Evolutionary conservation across 2,888 invertebrate species (phyloP), one percentile per base, ranked within the genome.

Genomic region (Harpalus rubripes): DNA sequence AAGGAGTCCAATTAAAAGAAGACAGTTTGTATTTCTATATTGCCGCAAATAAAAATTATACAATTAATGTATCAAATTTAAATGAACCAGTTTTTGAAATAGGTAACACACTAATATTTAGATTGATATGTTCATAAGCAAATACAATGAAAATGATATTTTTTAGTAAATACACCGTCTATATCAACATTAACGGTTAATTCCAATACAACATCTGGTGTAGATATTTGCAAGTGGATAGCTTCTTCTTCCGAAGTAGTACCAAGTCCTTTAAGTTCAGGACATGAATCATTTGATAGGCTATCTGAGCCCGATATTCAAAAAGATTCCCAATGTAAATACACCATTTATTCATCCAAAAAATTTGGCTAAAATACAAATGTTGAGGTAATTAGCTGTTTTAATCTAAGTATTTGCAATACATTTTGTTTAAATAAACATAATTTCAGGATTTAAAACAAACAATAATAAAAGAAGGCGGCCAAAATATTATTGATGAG

Each of bases 71-170:
- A 12, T 2, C 59, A 59, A 59, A 59, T 59, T 1, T 59, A 59
- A 59, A 59, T 59, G 59, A 59, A 16, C 59, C 16, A n/a, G 59
- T 59, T 59, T 12, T 7, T 59, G 59, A 59, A 8, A 59, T 59
- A 12, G 59, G 59, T 59, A 59, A 59, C n/a, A n/a, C 59, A 59
- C 59, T 16, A 59, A 59, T 59, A 16, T 59, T n/a, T 59, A 59
- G 59, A 59, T 59, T 59, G 15, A 8, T 59, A 59, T 59, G 10
- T 59, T 59, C 4, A 59, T 16, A 59, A 59, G 12, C 59, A 59
- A 59, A n/a, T 59, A 59, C n/a, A 59, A n/a, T 59, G n/a, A 59
- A 16, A 59, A 44, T 44, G 7, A 44, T 44, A 44, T 44, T 10
- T 44, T 44, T 44, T 44, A 44, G 44, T 44, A 44, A 44, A 44